Evolutionary conservation across 2,113 vertebrate species (phyloP).

Genomic region (Lichenostomus cassidix): DNA sequence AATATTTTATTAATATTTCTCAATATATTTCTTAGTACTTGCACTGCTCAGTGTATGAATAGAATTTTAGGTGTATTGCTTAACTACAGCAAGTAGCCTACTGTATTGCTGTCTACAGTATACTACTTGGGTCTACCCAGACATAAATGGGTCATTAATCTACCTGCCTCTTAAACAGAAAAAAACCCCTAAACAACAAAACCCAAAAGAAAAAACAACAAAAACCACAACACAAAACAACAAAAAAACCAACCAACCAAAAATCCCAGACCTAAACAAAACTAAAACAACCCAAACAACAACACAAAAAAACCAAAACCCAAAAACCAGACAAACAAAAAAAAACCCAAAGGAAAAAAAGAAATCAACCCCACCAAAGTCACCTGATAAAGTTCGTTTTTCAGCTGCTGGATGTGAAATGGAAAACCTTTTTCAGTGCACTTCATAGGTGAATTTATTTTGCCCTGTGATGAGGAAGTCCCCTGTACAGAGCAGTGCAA

Average conservation of each 20-base stretch:
- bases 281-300: neutral
- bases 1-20: neutral
- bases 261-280: too few species aligned
- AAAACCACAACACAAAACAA: neutral
- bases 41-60: neutral
- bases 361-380: too few species aligned
- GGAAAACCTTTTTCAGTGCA: neutral
- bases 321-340: too few species aligned
- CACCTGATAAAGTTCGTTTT: neutral
- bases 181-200: neutral
- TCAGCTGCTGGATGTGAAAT: neutral
- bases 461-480: neutral
- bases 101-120: neutral
- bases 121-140: neutral
- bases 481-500: neutral
- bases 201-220: neutral
- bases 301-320: neutral
- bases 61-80: neutral
- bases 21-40: neutral
- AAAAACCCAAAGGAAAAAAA: fast-evolving
- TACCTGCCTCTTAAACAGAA: neutral
- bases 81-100: neutral
- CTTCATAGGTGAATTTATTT: neutral
- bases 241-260: neutral
- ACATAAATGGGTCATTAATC: neutral